These are phyloP conservation scores for Gallinago paraguaiae DNA, from an alignment of 2,113 vertebrate species.

Conservation along the genomic window DNA sequence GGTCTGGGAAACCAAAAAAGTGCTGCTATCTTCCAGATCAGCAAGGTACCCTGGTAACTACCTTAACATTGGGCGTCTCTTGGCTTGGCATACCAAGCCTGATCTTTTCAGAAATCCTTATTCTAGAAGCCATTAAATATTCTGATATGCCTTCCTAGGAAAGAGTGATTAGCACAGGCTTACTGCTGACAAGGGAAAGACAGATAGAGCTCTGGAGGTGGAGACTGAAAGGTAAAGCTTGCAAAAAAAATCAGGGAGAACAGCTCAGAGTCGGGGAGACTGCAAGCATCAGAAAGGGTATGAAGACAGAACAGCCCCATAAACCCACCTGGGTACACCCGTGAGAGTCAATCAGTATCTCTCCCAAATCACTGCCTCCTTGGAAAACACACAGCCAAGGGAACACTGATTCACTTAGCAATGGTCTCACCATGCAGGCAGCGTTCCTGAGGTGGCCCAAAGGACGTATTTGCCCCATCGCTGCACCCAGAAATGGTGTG, in stretches of 20 bases:
- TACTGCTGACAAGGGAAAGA: conserved; percentile 35
- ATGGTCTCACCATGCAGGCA: neutral
- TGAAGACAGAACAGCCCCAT: neutral
- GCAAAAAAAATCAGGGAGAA: neutral
- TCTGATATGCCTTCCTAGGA: conserved; percentile 12
- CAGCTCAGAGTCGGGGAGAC: neutral
- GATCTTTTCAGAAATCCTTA: conserved; percentile 23
- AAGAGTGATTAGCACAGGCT: conserved; percentile 35
- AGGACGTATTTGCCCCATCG: neutral
- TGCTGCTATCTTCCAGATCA: neutral
- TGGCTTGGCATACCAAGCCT: neutral
- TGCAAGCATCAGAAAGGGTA: neutral
- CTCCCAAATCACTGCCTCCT: neutral
- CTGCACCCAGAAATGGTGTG: neutral
- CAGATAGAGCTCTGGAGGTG: conserved; percentile 14
- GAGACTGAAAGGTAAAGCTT: conserved; percentile 16
- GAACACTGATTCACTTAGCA: neutral
- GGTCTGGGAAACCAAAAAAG: neutral
- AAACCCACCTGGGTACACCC: neutral
- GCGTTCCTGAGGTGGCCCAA: neutral
- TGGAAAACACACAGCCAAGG: neutral
- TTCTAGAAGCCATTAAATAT: conserved; percentile 32
- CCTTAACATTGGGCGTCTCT: neutral
- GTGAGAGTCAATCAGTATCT: neutral
- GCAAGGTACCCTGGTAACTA: neutral